These are phyloP conservation scores for Alexandromys fortis DNA, from an alignment of 2,113 vertebrate species.

Conservation along the genomic window DNA sequence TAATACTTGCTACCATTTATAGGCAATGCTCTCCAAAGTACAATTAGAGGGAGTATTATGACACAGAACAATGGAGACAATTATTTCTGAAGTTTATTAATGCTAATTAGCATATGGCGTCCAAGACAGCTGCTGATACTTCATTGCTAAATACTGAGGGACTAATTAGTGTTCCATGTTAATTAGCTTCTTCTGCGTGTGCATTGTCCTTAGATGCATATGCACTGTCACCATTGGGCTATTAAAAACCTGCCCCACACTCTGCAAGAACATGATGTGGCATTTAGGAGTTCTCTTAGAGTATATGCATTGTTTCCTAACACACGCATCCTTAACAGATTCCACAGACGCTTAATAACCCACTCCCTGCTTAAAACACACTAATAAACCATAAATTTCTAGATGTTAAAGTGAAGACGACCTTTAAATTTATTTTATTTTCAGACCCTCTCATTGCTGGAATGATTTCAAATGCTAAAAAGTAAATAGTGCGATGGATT, in stretches of 20 bases:
- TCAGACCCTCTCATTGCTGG: background rate
- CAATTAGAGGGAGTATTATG: conserved; percentile 89
- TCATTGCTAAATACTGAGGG: conserved; percentile 90
- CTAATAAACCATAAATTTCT: background rate
- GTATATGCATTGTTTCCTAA: conserved; percentile 48
- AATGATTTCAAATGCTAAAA: background rate
- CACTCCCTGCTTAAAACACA: background rate
- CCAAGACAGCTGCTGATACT: conserved; percentile 91
- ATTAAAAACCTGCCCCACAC: conserved; percentile 82
- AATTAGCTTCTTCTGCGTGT: conserved; percentile 87
- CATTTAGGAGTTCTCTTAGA: conserved; percentile 69
- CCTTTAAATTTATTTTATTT: background rate
- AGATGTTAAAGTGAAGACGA: background rate
- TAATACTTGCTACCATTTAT: conserved; percentile 86
- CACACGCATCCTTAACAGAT: conserved; percentile 28
- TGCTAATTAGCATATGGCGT: conserved; percentile 92
- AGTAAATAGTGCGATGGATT: background rate
- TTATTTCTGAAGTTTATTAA: conserved; percentile 93
- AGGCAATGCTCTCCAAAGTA: conserved; percentile 87
- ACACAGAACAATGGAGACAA: conserved; percentile 90
- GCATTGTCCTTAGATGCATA: conserved; percentile 83
- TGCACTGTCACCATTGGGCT: conserved; percentile 78
- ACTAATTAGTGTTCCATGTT: conserved; percentile 91
- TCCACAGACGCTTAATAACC: background rate
- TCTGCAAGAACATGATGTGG: conserved; percentile 64